Percentiles rank a stretch among this genome's conserved stretches.
Conservation (phyloP, 2,113 vertebrate genomes). For the Pimephales promelas region DNA sequence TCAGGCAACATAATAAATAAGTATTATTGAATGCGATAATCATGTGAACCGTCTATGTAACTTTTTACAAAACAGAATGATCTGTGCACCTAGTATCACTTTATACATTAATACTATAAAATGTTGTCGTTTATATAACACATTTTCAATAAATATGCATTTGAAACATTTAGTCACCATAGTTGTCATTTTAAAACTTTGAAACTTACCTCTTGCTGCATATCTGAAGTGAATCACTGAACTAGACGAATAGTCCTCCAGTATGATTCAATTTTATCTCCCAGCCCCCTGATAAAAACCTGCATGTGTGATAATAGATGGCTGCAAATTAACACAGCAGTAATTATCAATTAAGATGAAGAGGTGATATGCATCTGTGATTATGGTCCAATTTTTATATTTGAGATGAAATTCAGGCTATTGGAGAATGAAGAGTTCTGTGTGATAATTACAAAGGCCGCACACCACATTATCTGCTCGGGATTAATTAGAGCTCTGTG, state of each 20-base stretch:
- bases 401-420: constrained; percentile 35
- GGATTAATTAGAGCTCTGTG: constrained; percentile 42
- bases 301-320: constrained; percentile 70
- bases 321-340: constrained; percentile 67
- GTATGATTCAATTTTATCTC: too few species aligned
- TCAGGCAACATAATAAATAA: constrained; percentile 15
- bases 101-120: constrained; percentile 31
- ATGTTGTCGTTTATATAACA: constrained; percentile 48
- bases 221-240: neutral
- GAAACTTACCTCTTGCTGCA: neutral
- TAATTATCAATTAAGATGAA: constrained; percentile 77
- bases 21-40: constrained; percentile 32
- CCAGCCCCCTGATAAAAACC: constrained; percentile 67
- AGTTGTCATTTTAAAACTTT: constrained; percentile 24
- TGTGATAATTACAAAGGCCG: constrained; percentile 65
- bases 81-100: constrained; percentile 7
- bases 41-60: constrained; percentile 24
- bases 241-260: constrained; percentile 51
- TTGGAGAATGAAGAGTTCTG: constrained; percentile 46
- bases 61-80: constrained; percentile 22
- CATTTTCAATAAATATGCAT: constrained; percentile 44
- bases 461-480: constrained; percentile 67
- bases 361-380: constrained; percentile 65
- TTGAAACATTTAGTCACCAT: constrained; percentile 8
- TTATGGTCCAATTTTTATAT: constrained; percentile 59